Evolutionary conservation across 1,140 invertebrate genomes (phyloP).

Genomic region (Heterodera carotae): DNA sequence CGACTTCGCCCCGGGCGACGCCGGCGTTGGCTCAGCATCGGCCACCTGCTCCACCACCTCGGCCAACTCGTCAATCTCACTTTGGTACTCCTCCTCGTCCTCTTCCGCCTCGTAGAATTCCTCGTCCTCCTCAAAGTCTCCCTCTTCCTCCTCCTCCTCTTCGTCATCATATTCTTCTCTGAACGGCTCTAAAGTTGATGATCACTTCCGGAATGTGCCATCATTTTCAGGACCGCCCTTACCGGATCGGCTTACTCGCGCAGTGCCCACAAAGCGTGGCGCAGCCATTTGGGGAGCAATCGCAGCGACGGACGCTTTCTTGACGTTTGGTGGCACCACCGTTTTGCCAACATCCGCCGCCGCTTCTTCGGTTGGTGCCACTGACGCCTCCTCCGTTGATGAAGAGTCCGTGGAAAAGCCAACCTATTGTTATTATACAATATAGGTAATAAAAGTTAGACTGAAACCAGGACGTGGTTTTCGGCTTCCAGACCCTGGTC

Average conservation of each 20-base stretch:
- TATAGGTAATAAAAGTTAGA: constrained; percentile 4
- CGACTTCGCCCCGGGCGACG: background rate
- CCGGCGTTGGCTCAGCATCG: background rate
- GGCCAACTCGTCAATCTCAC: constrained; percentile 64
- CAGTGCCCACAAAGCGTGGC: constrained; percentile 18
- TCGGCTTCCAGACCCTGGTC: background rate
- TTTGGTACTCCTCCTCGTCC: constrained; percentile 61
- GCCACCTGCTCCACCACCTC: constrained; percentile 52
- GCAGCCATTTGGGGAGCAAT: constrained; percentile 37
- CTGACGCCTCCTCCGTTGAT: constrained; percentile 36
- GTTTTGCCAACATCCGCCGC: constrained; percentile 19
- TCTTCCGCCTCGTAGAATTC: constrained; percentile 54
- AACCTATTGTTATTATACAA: constrained; percentile 34
- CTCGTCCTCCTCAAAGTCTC: constrained; percentile 43
- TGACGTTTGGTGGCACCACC: constrained; percentile 22
- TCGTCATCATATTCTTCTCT: constrained; percentile 40
- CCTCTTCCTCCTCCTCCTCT: constrained; percentile 48
- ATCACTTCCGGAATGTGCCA: too few relatives aligned
- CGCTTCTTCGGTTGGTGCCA: constrained; percentile 11
- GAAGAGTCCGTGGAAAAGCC: constrained; percentile 61
- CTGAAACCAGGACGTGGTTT: too few relatives aligned
- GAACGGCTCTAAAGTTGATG: constrained; percentile 22
- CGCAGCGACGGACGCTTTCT: constrained; percentile 24
- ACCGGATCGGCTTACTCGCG: constrained; percentile 30
- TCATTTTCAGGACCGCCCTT: background rate